phyloP scores from a whole-genome alignment of 2,797 vertebrate species.

The Hypotaenidia philippensis region DNA sequence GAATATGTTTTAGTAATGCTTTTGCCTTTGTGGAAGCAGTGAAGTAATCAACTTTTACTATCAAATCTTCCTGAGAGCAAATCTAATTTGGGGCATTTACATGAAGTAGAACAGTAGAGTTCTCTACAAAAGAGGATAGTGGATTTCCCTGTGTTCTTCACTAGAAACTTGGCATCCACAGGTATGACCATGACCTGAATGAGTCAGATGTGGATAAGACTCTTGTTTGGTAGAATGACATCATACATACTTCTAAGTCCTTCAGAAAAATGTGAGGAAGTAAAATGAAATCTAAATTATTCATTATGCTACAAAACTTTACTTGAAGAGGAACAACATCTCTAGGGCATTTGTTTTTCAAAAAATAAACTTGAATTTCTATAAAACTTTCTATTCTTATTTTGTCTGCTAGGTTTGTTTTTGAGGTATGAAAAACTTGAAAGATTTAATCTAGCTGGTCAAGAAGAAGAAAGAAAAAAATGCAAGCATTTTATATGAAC shows the following conservation, averaged over 20 bases:
- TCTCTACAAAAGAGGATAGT: not conserved
- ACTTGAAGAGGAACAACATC: not conserved
- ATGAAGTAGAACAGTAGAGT: not conserved
- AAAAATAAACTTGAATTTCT: not conserved
- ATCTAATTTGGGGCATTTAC: not conserved
- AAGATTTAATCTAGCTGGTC: not conserved
- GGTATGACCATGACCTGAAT: not conserved
- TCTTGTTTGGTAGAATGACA: not conserved
- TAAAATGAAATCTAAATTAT: not conserved
- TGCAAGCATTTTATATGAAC: not conserved
- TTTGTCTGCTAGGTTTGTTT: not conserved
- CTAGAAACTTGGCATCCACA: not conserved
- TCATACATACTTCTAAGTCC: not conserved
- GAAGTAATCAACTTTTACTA: not conserved
- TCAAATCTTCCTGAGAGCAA: not conserved
- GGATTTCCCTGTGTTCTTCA: not conserved
- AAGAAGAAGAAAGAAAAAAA: not conserved
- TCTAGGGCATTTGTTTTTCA: not conserved
- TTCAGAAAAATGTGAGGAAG: not conserved
- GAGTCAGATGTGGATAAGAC: not conserved
- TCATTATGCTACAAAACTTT: not conserved
- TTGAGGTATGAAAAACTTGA: not conserved
- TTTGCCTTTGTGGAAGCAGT: not conserved
- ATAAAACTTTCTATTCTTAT: not conserved
- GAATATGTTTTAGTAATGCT: rapidly evolving